These are phyloP conservation scores for Strigops habroptila DNA, from an alignment of 2,113 vertebrate species.

Conservation along the genomic window DNA sequence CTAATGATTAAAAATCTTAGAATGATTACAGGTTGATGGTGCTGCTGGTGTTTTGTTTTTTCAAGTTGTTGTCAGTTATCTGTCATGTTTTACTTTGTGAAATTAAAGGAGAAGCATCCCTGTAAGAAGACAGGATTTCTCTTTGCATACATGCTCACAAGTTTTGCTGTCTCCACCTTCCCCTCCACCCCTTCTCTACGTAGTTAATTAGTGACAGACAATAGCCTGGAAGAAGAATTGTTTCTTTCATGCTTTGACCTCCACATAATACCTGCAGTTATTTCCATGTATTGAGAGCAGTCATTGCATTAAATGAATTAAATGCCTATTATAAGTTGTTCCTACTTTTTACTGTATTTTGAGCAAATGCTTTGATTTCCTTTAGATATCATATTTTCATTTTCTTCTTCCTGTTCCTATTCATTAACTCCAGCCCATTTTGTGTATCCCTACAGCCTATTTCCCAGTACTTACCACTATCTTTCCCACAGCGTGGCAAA, in stretches of 20 bases:
- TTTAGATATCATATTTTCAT: background rate
- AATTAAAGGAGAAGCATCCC: background rate
- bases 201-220: background rate
- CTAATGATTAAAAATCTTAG: background rate
- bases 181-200: background rate
- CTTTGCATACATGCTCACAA: background rate
- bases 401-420: background rate
- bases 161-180: background rate
- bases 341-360: background rate
- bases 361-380: constrained; percentile 7
- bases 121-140: background rate
- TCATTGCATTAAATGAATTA: background rate
- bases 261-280: background rate
- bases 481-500: background rate
- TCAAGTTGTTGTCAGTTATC: background rate
- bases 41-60: background rate
- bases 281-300: background rate
- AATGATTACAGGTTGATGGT: background rate
- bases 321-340: background rate
- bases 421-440: background rate
- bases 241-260: background rate
- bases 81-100: background rate
- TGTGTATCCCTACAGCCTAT: background rate
- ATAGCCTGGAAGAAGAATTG: background rate
- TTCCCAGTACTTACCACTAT: background rate